Base-by-base conservation (phyloP, 2,797 vertebrate species). In the Scolopax rusticola region DNA sequence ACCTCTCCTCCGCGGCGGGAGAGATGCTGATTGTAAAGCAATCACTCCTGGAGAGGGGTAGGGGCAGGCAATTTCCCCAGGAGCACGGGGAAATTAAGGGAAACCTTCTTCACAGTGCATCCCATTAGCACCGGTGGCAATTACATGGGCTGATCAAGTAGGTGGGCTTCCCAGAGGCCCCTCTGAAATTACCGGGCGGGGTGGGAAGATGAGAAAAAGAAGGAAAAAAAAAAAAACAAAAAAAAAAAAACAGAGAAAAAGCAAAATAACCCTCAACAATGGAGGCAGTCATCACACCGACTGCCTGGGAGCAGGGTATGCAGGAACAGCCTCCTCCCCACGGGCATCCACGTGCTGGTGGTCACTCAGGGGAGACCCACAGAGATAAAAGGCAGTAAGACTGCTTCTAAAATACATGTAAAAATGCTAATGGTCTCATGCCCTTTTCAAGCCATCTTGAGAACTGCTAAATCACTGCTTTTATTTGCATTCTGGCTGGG, bases 21-120 rank as follows among this genome's bases (percentile, higher is more conserved):
- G 2, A 94, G 81, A 83, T 38, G 81, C 17, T 95, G 96, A 96
- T 94, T 93, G 86, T 32, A 63, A 95, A 95, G 89, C 70, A 95
- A 90, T 93, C 88, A 24, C 61, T 96, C 77, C 90, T 84, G 73
- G 71, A 87, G 57, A 24, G 47, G 60, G 60, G 50, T 9, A 93
- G 54, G 68, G 64, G 67, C 77, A 93, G 89, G 89, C 33, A 33
- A 33, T 33, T 33, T 33, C 33, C 33, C 33, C 40, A 2, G 71
- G 70, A 93, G 89, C 63, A 67, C 1, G 2, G 54, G 54, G 82
- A 86, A 93, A 87, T 88, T 41, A 91, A 91, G 64, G 87, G 92
- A 25, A 92, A 61, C 45, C 20, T 67, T 59, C 43, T 68, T 75
- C 69, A 63, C 75, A 76, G 67, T 16, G 57, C 83, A 91, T 50